These are phyloP conservation scores for Agelas oroides DNA, from an alignment of 37 sponge, comb jelly and placozoan genomes.

Conservation along the genomic window DNA sequence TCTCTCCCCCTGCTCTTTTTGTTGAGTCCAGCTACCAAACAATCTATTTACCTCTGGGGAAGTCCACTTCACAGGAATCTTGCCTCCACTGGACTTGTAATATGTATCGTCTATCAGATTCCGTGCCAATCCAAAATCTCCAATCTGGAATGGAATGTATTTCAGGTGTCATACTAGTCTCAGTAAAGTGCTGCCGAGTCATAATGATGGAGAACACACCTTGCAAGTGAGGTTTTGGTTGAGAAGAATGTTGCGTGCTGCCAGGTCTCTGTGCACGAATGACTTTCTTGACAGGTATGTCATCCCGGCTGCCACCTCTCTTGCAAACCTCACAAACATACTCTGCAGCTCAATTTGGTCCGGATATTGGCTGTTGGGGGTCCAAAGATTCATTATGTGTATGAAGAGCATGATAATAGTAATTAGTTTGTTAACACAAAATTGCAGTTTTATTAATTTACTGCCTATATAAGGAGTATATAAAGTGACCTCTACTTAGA, in stretches of 20 bases:
- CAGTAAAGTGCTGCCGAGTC: no score
- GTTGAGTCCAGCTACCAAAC: no score
- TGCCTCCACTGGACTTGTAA: slow-evolving; percentile 29
- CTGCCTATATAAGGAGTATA: not conserved
- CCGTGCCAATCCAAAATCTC: slow-evolving; percentile 66
- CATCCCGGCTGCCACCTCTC: slow-evolving; percentile 74
- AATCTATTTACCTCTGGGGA: slow-evolving; percentile 43
- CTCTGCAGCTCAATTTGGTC: not conserved
- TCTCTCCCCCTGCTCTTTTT: no score
- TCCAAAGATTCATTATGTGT: no score
- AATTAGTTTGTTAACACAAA: not conserved
- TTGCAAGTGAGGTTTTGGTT: slow-evolving; percentile 46
- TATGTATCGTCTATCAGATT: slow-evolving; percentile 15
- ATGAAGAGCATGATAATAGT: not conserved
- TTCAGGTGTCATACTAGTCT: no score
- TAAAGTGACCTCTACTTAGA: no score
- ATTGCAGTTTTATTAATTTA: no score
- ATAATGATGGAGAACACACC: no score
- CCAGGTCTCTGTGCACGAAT: slow-evolving; percentile 74
- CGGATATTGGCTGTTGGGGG: no score
- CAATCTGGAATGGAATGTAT: slow-evolving; percentile 28
- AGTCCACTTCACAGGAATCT: slow-evolving; percentile 65
- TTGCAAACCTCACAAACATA: slow-evolving; percentile 52
- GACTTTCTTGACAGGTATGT: slow-evolving; percentile 56
- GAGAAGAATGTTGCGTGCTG: slow-evolving; percentile 74